Evolutionary conservation across 2,113 vertebrate genomes (phyloP).

Genomic region (Parus major): DNA sequence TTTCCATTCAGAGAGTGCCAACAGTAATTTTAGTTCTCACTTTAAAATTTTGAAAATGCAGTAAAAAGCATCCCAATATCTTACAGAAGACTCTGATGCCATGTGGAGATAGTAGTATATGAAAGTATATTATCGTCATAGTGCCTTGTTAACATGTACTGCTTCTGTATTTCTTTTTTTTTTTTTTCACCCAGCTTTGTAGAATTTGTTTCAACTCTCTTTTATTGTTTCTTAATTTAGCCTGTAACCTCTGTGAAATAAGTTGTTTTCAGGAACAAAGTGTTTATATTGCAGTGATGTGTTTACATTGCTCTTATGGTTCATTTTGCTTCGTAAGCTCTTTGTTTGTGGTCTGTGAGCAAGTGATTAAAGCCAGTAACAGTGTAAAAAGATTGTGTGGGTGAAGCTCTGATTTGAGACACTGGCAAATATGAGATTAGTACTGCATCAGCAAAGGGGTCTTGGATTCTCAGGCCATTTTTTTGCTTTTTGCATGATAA

Average conservation of each 20-base stretch:
- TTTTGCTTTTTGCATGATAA: neutral
- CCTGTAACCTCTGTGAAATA: neutral
- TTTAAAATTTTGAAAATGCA: neutral
- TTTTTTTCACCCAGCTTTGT: neutral
- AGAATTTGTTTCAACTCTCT: neutral
- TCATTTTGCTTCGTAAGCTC: neutral
- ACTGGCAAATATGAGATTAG: neutral
- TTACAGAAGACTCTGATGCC: neutral
- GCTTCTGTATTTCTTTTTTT: neutral
- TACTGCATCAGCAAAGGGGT: neutral
- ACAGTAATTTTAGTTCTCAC: neutral
- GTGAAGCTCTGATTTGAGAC: neutral
- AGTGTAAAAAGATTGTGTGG: neutral
- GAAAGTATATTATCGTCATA: neutral
- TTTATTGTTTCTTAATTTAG: neutral
- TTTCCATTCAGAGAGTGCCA: neutral
- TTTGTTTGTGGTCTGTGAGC: neutral
- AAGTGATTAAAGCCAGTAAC: neutral
- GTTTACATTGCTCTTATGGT: neutral
- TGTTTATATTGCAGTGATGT: neutral
- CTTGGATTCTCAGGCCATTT: neutral
- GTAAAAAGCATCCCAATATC: neutral
- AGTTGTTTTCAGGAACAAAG: neutral
- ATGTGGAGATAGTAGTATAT: neutral
- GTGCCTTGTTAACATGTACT: neutral